Evolutionary conservation across 2,888 invertebrate genomes (phyloP), one percentile per base, ranked within the genome.

Genomic region (Aricia artaxerxes): DNA sequence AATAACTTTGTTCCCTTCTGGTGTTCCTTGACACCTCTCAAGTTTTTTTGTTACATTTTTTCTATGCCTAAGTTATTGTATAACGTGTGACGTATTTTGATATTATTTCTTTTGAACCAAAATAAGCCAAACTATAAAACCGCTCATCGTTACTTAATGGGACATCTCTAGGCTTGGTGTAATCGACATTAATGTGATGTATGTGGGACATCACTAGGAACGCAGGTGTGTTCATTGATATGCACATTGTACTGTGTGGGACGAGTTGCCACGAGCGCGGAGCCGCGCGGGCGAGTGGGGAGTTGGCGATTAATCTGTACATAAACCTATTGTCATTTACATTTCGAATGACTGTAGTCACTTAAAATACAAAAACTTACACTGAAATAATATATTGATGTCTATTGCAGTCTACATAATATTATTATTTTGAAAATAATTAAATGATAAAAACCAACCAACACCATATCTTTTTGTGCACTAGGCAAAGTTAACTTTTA

Each of bases 161-260:
- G 2, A 73, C 73, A 73, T 44, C 40, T 9, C 73, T 44, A 73
- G 38, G 35, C 38, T 40, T 31, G 40, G 9, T 31, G 16, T 78
- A 73, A 81, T 79, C 78, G 78, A 78, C 53, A 38, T 24, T 81
- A 77, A 79, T 78, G 79, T 79, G 72, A 79, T 77, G 61, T 35
- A 79, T 40, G 61, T 61, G 38, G 53, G 73, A 73, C 82, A 80
- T 82, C 82, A 82, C 82, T 87, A 86, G 86, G 86, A 88, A 89
- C 87, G 69, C 69, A 69, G 69, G 89, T 87, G 78, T 78, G 86
- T 85, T 86, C 85, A 92, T 91, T 90, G 87, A 88, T 90, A 90
- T 91, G 91, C 89, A 91, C 91, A 92, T 92, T 91, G 87, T 86
- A 91, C 90, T 90, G 90, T 86, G 84, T 82, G 83, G 85, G 85